Base-by-base conservation (phyloP, 2,113 vertebrate species). In the Ophiodon elongatus region DNA sequence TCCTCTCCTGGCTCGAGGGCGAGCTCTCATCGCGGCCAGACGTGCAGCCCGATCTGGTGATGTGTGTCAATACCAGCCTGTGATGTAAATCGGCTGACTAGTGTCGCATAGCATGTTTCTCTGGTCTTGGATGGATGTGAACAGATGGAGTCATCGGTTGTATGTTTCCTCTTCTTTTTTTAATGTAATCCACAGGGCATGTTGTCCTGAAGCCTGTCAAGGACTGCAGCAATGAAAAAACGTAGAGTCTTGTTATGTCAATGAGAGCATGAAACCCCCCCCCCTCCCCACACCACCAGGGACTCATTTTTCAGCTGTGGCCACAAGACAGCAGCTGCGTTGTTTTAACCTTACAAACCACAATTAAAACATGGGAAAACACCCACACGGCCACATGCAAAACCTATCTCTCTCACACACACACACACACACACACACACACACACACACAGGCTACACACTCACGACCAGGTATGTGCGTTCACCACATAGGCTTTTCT, bases 21-120 rank as follows among this genome's bases (percentile, higher is more conserved):
- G 8, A 29, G n/a, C 73, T 54, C 6, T 47, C 15, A 39, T 70
- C 23, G 29, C 25, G 66, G 52, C 21, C 39, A 14, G 8, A 13
- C 14, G 25, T 25, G 60, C 86, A 47, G 77, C 56, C 43, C 33
- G 0, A 27, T 25, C 37, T 66, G 35, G 19, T 77, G 39, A 72
- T 78, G 76, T 77, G 78, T 90, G 88, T 87, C 86, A 83, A 10
- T 31, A 64, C 5, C 23, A 65, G 71, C 31, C 29, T 57, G 66
- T 71, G 37, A 78, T 86, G 76, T 39, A 84, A 91, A 93, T 86
- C 52, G 80, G 85, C 78, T 70, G 79, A 82, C 90, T 84, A 88
- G 37, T 94, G 94, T 94, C 93, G 94, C 93, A 96, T 94, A 89
- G 85, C 87, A 87, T 85, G 90, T 87, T 85, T 72, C 70, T 70